Evolutionary conservation across 2,113 vertebrate genomes (phyloP).

Genomic region (Craseonycteris thonglongyai): DNA sequence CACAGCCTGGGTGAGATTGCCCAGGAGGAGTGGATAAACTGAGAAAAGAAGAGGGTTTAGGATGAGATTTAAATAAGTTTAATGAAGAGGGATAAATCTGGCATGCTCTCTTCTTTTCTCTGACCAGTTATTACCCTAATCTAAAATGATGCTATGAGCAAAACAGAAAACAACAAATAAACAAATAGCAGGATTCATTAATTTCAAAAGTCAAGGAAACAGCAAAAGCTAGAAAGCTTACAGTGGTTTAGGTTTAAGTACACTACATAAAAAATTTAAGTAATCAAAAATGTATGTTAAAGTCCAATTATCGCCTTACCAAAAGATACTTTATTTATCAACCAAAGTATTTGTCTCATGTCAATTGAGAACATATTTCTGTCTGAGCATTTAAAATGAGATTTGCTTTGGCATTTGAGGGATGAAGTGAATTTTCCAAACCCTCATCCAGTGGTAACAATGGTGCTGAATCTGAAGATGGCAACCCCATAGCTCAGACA

Average conservation of each 20-base stretch:
- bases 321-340: background rate
- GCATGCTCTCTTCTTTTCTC: background rate
- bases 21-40: background rate
- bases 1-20: background rate
- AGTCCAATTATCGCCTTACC: background rate
- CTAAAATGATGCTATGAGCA: background rate
- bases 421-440: background rate
- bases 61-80: background rate
- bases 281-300: background rate
- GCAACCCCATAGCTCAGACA: accelerated
- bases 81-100: background rate
- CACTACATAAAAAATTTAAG: background rate
- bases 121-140: background rate
- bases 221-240: background rate
- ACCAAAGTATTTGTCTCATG: background rate
- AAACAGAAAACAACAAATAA: background rate
- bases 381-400: background rate
- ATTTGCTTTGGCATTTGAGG: background rate
- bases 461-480: background rate
- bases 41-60: background rate
- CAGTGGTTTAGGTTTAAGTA: background rate
- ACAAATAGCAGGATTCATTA: background rate
- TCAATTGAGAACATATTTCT: background rate
- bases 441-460: no score
- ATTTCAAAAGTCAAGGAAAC: background rate